A percentile compares a stretch with the other conserved stretches of the same genome.
These are phyloP conservation scores for Thera obeliscata DNA, from an alignment of 2,888 invertebrate species.

Conservation along the genomic window DNA sequence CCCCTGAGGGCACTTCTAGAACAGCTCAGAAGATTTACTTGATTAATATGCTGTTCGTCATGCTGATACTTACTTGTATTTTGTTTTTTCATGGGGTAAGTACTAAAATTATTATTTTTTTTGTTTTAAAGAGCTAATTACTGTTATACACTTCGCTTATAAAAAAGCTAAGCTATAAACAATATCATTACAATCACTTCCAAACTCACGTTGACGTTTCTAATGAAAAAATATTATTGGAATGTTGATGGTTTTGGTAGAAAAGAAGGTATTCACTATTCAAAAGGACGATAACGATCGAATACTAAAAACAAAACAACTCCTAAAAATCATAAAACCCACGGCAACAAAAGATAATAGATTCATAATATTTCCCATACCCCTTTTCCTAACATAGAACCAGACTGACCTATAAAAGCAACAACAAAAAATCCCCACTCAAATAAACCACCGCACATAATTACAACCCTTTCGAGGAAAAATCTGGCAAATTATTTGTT, in stretches of 20 bases:
- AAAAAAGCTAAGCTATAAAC: no score
- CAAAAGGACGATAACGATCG: not conserved
- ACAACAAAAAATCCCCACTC: constrained; percentile 33
- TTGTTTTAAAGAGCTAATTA: no score
- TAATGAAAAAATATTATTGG: no score
- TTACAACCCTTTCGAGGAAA: constrained; percentile 35
- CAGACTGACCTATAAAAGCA: constrained; percentile 2
- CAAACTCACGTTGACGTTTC: no score
- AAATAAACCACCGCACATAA: constrained; percentile 46
- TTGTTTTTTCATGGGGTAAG: not conserved
- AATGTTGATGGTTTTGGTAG: not conserved
- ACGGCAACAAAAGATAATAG: not conserved
- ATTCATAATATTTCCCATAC: not conserved
- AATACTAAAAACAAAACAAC: not conserved
- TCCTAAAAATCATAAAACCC: not conserved
- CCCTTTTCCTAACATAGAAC: not conserved
- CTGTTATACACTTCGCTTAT: no score
- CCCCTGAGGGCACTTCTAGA: constrained; percentile 14
- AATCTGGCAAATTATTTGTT: constrained; percentile 56
- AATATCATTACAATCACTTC: no score
- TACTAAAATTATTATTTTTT: no score
- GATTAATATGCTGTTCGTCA: constrained; percentile 4
- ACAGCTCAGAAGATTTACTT: constrained; percentile 16
- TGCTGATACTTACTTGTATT: not conserved
- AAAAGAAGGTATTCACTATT: not conserved